Base-by-base conservation (phyloP, 2,888 invertebrate species). In the Entomobrya proxima region DNA sequence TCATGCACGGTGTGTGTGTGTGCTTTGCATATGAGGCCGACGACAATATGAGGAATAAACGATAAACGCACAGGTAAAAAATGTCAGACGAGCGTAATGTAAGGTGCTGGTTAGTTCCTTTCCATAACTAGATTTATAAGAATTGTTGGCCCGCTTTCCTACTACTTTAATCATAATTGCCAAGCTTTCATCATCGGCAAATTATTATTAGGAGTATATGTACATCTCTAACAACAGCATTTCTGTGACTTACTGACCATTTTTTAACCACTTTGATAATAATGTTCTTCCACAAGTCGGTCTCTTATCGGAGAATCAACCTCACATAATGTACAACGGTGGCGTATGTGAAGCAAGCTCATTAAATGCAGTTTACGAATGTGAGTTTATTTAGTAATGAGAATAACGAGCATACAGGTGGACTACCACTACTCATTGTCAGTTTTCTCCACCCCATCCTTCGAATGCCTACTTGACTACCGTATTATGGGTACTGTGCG, bases 81-180 rank as follows among this genome's bases (percentile, higher is more conserved):
- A 35, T 61, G 35, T 69, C 55, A 18, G 24, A 40, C 21, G 9
- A 21, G 32, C n/a, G 21, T 37, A n/a, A n/a, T 27, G 2, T 9
- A 58, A 69, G 72, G 55, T 40, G 13, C 37, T 24, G 24, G 40
- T 55, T 40, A 77, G 24, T 77, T 72, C 52, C 61, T 78, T 85
- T 78, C 61, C 78, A 78, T 78, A 85, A 85, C 74, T 50, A 74
- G 78, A 37, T 82, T 15, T 52, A 61, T 24, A 24, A 7, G 27
- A 15, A 9, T 27, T 58, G n/a, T 32, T 58, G 13, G 21, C 21
- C 5, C 44, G 37, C 27, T 44, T 47, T 37, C 30, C 30, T 40
- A 47, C 13, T 64, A 37, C n/a, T 79, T n/a, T 44, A 40, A 27
- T n/a, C 30, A 37, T 21, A 37, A 55, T 50, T 44, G 58, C 18